phyloP scores from a whole-genome alignment of 2,888 invertebrate genomes.

The Acleris laterana region DNA sequence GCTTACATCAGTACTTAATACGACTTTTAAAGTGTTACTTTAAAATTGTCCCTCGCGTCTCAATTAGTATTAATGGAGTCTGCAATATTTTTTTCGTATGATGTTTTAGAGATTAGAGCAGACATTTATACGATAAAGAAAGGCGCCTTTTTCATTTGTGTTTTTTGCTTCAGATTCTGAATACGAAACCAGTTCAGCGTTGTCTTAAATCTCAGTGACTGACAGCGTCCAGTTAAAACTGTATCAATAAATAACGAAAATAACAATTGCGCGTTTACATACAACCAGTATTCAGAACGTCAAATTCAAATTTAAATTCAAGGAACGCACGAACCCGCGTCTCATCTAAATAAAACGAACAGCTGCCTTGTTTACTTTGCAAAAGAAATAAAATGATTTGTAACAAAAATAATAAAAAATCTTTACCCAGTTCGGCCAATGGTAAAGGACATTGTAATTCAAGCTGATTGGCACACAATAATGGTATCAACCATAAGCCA shows the following conservation, averaged over 20 bases:
- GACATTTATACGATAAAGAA: slow-evolving; percentile 7
- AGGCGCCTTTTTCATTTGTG: neutral
- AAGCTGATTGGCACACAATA: slow-evolving; percentile 84
- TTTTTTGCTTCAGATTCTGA: slow-evolving; percentile 23
- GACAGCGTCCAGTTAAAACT: slow-evolving; percentile 37
- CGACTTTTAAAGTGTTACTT: slow-evolving; percentile 61
- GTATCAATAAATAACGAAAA: slow-evolving; percentile 38
- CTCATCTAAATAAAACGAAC: slow-evolving; percentile 77
- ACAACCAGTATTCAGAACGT: slow-evolving; percentile 47
- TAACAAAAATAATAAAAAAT: slow-evolving; percentile 75
- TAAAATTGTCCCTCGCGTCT: slow-evolving; percentile 63
- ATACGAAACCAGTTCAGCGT: slow-evolving; percentile 26
- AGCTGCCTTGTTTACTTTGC: slow-evolving; percentile 76
- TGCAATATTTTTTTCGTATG: slow-evolving; percentile 53
- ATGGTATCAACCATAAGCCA: slow-evolving; percentile 83
- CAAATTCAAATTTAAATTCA: slow-evolving; percentile 72
- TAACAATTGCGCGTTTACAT: slow-evolving; percentile 38
- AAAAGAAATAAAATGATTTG: slow-evolving; percentile 75
- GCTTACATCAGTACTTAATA: slow-evolving; percentile 61
- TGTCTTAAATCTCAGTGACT: slow-evolving; percentile 35
- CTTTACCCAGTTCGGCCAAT: slow-evolving; percentile 73
- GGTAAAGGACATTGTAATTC: slow-evolving; percentile 84
- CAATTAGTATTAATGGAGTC: slow-evolving; percentile 69
- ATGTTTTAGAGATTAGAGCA: slow-evolving; percentile 37
- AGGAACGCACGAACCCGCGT: slow-evolving; percentile 51